Percentiles rank a stretch among this genome's conserved stretches.
Conservation (phyloP, 2,113 vertebrate species). For the Apteryx owenii region DNA sequence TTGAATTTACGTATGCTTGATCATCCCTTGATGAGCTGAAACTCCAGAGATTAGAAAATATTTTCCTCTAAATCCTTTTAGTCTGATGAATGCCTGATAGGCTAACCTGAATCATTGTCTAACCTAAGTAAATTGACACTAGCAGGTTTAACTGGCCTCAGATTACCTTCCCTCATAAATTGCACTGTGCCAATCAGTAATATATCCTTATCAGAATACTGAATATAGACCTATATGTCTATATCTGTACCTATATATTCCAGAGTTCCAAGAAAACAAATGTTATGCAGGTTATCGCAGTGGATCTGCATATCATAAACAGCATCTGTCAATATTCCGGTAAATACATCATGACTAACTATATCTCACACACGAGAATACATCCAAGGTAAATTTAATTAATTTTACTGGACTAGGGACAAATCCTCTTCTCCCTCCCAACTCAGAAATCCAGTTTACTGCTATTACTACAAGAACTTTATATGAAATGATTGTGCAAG, state of each 20-base stretch:
- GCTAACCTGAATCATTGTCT: background rate
- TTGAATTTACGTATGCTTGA: background rate
- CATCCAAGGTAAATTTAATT: background rate
- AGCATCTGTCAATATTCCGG: background rate
- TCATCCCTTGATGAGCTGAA: background rate
- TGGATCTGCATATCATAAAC: background rate
- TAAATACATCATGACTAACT: background rate
- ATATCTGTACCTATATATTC: background rate
- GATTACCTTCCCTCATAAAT: slow-evolving; percentile 26
- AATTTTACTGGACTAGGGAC: background rate
- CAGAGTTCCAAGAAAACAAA: background rate
- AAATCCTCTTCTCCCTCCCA: background rate
- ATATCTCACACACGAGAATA: background rate
- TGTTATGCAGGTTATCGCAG: background rate
- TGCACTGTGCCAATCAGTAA: background rate
- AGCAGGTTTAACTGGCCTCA: slow-evolving; percentile 2
- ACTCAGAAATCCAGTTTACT: background rate
- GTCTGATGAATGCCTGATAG: slow-evolving; percentile 6
- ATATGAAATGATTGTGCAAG: background rate
- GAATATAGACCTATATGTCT: background rate
- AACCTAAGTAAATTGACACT: slow-evolving; percentile 17
- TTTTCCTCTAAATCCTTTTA: slow-evolving; percentile 53
- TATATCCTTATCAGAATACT: background rate
- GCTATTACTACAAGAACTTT: background rate
- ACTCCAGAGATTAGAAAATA: slow-evolving; percentile 24